Conservation (phyloP, 2,888 invertebrate species). For the Tridacna crocea region DNA sequence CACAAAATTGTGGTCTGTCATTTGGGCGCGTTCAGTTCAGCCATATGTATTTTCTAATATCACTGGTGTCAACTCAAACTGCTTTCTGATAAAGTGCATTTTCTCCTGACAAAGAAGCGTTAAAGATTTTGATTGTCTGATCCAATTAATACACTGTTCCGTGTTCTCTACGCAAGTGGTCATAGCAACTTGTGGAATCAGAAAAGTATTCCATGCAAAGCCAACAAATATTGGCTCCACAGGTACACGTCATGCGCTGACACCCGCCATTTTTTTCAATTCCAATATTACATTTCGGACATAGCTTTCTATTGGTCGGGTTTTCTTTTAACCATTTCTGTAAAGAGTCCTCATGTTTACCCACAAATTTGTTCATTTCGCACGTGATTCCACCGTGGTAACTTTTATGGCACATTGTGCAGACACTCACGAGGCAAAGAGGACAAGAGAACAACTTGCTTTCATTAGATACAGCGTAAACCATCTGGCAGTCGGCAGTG, state of each 20-base stretch:
- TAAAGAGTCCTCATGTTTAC: slow-evolving; percentile 54
- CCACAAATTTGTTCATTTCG: slow-evolving; percentile 61
- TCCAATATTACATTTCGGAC: slow-evolving; percentile 74
- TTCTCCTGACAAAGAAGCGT: neutral
- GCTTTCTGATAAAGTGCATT: neutral
- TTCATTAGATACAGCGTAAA: slow-evolving; percentile 69
- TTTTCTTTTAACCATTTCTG: slow-evolving; percentile 68
- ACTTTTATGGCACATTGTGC: slow-evolving; percentile 73
- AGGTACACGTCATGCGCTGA: slow-evolving; percentile 76
- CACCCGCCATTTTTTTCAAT: slow-evolving; percentile 80
- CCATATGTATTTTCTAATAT: neutral
- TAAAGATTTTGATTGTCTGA: neutral
- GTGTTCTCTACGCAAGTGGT: slow-evolving; percentile 68
- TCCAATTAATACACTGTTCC: slow-evolving; percentile 48
- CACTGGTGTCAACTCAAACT: neutral
- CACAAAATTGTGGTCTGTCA: neutral
- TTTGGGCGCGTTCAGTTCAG: neutral
- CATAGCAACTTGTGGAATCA: slow-evolving; percentile 64
- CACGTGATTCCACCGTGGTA: slow-evolving; percentile 77
- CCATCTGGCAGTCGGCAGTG: slow-evolving; percentile 78
- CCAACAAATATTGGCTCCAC: slow-evolving; percentile 79
- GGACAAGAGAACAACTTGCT: slow-evolving; percentile 66
- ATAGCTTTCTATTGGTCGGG: slow-evolving; percentile 65
- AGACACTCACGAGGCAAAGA: slow-evolving; percentile 68
- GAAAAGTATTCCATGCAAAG: slow-evolving; percentile 67